Evolutionary conservation across 2,113 vertebrate genomes (phyloP).

Genomic region (Halcyon malimbica): DNA sequence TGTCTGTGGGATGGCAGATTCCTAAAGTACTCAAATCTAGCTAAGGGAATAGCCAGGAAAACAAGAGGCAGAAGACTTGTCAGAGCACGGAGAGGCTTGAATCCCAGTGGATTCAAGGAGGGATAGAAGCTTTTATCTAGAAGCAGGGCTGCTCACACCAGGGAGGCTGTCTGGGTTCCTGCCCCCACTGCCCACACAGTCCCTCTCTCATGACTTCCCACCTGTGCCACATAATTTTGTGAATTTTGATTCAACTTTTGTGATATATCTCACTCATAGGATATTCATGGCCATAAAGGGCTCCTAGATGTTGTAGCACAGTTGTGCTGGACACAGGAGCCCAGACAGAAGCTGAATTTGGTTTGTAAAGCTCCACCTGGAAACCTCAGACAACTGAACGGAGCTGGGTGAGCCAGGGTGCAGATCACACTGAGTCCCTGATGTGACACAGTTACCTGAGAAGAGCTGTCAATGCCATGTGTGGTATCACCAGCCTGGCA

Average conservation of each 20-base stretch:
- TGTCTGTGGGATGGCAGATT: slow-evolving; percentile 22
- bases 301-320: not conserved
- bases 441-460: not conserved
- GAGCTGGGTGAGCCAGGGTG: not conserved
- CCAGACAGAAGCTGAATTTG: not conserved
- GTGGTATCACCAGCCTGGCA: not conserved
- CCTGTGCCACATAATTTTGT: not conserved
- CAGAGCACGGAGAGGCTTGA: not conserved
- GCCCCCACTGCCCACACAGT: not conserved
- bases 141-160: not conserved
- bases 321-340: not conserved
- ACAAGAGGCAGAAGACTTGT: not conserved
- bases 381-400: not conserved
- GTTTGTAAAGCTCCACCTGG: not conserved
- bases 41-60: slow-evolving; percentile 27
- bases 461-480: not conserved
- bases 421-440: not conserved
- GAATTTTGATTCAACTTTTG: not conserved
- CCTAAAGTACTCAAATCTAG: slow-evolving; percentile 18
- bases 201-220: not conserved
- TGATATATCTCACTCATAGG: not conserved
- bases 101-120: not conserved
- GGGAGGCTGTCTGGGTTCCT: not conserved
- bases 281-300: not conserved
- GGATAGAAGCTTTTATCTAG: not conserved